Percentiles rank a stretch among this genome's conserved stretches.
phyloP scores from a whole-genome alignment of 2,797 vertebrate genomes.

The Myripristis jacobus region DNA sequence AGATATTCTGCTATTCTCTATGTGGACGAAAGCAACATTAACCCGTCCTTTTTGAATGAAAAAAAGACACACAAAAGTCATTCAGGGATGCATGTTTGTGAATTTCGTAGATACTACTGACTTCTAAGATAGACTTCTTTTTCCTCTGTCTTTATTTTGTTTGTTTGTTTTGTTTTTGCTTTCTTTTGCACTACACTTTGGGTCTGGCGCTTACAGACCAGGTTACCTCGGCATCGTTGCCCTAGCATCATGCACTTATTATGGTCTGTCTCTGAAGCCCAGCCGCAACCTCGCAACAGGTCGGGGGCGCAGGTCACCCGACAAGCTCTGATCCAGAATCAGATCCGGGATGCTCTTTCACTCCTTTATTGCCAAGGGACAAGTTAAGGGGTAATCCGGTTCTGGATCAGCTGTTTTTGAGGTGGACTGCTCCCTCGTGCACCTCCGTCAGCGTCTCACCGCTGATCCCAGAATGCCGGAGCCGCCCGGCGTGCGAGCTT shows the following conservation, averaged over 20 bases:
- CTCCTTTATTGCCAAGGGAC: conserved; percentile 69
- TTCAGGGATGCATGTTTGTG: conserved; percentile 88
- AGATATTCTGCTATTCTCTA: conserved; percentile 77
- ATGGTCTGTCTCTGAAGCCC: conserved; percentile 81
- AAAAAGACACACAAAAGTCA: conserved; percentile 82
- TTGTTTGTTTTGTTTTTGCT: conserved; percentile 78
- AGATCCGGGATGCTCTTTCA: conserved; percentile 48
- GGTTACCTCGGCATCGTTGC: conserved; percentile 87
- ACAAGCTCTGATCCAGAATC: conserved; percentile 66
- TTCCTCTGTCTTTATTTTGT: conserved; percentile 71
- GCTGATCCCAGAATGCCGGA: conserved; percentile 71
- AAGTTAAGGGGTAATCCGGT: conserved; percentile 58
- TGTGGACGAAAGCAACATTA: conserved; percentile 79
- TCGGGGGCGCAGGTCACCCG: conserved; percentile 69
- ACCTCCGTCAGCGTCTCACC: conserved; percentile 74
- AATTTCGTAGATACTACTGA: conserved; percentile 83
- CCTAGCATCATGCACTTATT: conserved; percentile 86
- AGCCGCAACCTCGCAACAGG: conserved; percentile 67
- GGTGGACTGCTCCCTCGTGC: conserved; percentile 74
- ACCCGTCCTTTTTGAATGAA: conserved; percentile 77
- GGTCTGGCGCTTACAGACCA: conserved; percentile 83
- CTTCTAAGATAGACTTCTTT: conserved; percentile 75
- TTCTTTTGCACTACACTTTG: conserved; percentile 88
- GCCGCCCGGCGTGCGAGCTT: conserved; percentile 16
- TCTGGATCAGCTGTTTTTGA: conserved; percentile 64